Evolutionary conservation across 2,113 vertebrate genomes (phyloP), one percentile per base, ranked within the genome.

Genomic region (Melierax canorus): DNA sequence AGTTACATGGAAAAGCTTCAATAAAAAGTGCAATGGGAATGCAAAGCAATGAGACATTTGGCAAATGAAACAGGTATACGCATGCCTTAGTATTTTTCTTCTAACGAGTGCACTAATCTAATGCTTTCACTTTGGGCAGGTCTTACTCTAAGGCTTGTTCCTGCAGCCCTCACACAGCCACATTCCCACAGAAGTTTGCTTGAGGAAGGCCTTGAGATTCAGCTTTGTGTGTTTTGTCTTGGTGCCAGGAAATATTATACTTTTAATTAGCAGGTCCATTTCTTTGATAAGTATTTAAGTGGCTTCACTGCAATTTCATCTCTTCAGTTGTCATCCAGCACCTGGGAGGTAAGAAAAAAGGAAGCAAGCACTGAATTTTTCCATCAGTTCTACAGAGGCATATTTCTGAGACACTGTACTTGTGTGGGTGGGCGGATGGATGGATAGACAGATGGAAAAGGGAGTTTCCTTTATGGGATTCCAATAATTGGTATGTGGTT

Each of bases 381-480:
- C 94, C 96, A 88, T 68, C 17, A 23, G 95, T 95, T 95, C 66
- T 94, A 86, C 86, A n/a, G 67, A 96, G 60, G 53, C 67, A 83
- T 95, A 95, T 95, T 95, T 96, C 90, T 92, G 86, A 96, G 74
- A 97, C 67, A 60, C 58, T 56, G 46, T 46, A 80, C 60, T 90
- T 75, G 48, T 92, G 93, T 96, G 97, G 97, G 96, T 97, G 97
- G 97, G 93, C 89, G 1, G 90, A 97, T 63, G 72, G 89, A 95
- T 94, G 92, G 93, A 97, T 75, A 95, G 93, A 97, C 85, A 97
- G 97, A 97, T n/a, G 76, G 94, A 97, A 98, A 96, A 96, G 93
- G 96, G 97, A 97, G 97, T 96, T 98, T 97, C 97, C 97, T 98
- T 96, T 92, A 88, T 96, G 96, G 90, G 94, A 97, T 97, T 97